phyloP scores from a whole-genome alignment of 2,113 vertebrate species.

The Pitta sordida region DNA sequence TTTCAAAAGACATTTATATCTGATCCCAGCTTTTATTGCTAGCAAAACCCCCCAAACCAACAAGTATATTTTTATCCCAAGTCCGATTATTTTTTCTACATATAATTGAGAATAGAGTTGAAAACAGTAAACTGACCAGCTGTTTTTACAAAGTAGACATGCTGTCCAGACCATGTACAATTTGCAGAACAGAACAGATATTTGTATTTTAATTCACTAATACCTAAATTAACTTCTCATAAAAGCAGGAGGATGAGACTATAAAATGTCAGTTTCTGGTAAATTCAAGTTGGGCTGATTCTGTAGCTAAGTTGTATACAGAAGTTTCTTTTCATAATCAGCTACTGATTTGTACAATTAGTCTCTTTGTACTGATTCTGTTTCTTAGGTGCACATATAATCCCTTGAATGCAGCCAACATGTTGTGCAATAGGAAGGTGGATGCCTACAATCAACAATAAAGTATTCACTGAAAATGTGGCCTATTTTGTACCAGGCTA shows the following conservation, averaged over 20 bases:
- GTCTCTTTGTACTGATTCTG: rapidly evolving
- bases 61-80: neutral
- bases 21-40: neutral
- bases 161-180: neutral
- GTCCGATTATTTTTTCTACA: neutral
- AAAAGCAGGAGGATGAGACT: neutral
- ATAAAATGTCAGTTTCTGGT: neutral
- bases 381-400: neutral
- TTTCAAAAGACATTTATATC: neutral
- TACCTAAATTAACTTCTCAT: neutral
- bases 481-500: neutral
- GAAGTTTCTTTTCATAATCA: neutral
- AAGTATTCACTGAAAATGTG: neutral
- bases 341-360: neutral
- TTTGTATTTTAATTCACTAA: neutral
- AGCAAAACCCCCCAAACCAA: neutral
- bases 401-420: neutral
- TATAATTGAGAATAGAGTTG: neutral
- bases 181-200: neutral
- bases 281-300: neutral
- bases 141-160: neutral
- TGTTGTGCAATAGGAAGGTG: neutral
- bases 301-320: neutral
- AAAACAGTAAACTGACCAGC: neutral
- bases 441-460: neutral